Evolutionary conservation across 1,140 invertebrate species (phyloP).

Genomic region (Thaumatotibia leucotreta): DNA sequence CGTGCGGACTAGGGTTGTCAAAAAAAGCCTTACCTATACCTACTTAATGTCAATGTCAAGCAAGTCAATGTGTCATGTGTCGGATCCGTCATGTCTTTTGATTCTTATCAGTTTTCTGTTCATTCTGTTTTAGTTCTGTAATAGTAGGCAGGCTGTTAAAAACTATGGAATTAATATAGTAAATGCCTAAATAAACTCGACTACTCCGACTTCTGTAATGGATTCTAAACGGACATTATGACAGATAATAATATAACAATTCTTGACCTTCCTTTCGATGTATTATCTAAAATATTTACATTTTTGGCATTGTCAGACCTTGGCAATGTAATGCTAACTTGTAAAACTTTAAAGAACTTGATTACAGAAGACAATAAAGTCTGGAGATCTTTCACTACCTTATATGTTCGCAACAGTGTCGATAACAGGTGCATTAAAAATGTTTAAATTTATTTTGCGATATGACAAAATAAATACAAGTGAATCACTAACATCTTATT

Average conservation of each 20-base stretch:
- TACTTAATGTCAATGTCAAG: too few relatives aligned
- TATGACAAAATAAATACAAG: too few relatives aligned
- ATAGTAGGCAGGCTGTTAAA: too few relatives aligned
- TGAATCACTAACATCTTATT: neutral
- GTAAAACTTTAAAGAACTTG: conserved; percentile 43
- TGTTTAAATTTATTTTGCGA: neutral
- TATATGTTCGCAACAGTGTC: conserved; percentile 31
- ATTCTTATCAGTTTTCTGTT: neutral
- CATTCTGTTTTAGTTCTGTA: neutral
- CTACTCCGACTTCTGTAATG: neutral
- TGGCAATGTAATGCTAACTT: conserved; percentile 50
- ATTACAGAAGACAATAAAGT: conserved; percentile 45
- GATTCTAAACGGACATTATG: neutral
- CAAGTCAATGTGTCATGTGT: too few relatives aligned
- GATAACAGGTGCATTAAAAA: conserved; percentile 34
- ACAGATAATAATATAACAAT: conserved; percentile 19
- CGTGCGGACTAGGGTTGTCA: too few relatives aligned
- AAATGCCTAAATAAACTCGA: neutral
- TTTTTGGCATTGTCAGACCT: conserved; percentile 41
- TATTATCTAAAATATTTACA: conserved; percentile 51
- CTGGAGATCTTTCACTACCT: conserved; percentile 37
- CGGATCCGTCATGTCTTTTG: too few relatives aligned
- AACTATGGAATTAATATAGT: too few relatives aligned
- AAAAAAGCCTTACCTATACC: too few relatives aligned
- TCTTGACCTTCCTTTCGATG: conserved; percentile 45